Conservation (phyloP, 2,888 invertebrate species). For the Argyra leucocephala region DNA sequence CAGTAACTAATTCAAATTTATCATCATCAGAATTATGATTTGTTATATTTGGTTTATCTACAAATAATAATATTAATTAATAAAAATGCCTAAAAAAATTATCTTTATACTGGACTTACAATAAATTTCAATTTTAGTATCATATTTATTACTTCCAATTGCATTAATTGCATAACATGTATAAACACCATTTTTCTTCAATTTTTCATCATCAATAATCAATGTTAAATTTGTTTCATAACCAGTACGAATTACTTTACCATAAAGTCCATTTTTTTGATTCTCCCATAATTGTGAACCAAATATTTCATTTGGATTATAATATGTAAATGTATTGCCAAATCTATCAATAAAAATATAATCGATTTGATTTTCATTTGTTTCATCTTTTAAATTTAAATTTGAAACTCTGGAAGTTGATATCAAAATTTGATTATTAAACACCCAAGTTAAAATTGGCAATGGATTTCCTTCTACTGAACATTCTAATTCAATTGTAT, state of each 20-base stretch:
- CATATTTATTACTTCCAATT: slow-evolving; percentile 44
- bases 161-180: slow-evolving; percentile 50
- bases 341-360: slow-evolving; percentile 21
- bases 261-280: slow-evolving; percentile 14
- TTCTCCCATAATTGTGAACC: slow-evolving; percentile 23
- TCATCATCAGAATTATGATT: slow-evolving; percentile 17
- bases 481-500: slow-evolving; percentile 38
- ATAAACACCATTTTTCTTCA: slow-evolving; percentile 46
- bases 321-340: slow-evolving; percentile 19
- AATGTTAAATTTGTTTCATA: slow-evolving; percentile 18
- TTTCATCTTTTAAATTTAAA: slow-evolving; percentile 22
- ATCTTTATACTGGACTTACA: slow-evolving; percentile 33
- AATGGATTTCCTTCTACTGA: slow-evolving; percentile 50
- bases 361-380: slow-evolving; percentile 7
- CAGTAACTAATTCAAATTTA: slow-evolving; percentile 14
- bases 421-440: slow-evolving; percentile 40
- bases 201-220: slow-evolving; percentile 27
- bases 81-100: slow-evolving; percentile 19
- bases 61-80: slow-evolving; percentile 35
- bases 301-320: slow-evolving; percentile 29
- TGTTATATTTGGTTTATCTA: slow-evolving; percentile 19
- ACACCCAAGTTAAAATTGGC: slow-evolving; percentile 52
- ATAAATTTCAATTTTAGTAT: slow-evolving; percentile 40
- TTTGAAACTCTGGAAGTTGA: slow-evolving; percentile 19
- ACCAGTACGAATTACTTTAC: slow-evolving; percentile 22